Evolutionary conservation across 2,113 vertebrate species (phyloP), one percentile per base, ranked within the genome.

Genomic region (Pollimyrus isidori): DNA sequence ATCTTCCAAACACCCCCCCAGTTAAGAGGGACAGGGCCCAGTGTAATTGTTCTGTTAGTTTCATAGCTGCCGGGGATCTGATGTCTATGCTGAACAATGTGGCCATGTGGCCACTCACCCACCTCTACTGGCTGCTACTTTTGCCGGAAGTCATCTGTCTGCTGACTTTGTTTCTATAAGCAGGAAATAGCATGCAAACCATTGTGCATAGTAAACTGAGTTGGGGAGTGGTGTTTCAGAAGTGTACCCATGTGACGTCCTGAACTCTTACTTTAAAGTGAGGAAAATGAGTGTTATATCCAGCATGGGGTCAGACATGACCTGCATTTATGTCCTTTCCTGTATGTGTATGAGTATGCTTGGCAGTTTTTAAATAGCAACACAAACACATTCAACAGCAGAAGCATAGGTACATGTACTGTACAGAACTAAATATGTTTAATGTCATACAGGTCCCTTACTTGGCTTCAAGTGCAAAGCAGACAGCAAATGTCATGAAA

Each of bases 361-460:
- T 76, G 69, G 30, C 5, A 76, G 39, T 76, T 39, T 76, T 76
- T 76, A 39, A 3, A 76, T 65, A 62, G 58, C 23, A 10, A 26
- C 58, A 26, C 19, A 7, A 15, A 17, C 82, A 45, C 45, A 48
- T 21, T 3, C 15, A 45, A 11, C 42, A 83, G 21, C 45, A 84
- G 10, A 21, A 84, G 7, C 21, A 84, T 0, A 23, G 3, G 26
- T 39, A 19, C 85, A 17, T 10, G 48, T 3, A 3, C n/a, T 10
- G 48, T 3, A 3, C n/a, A 87, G 30, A 13, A 50, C 6, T 13
- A 87, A 76, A 1, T 89, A 62, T 88, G 91, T 23, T 91, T 39
- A 87, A 88, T 94, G 87, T 91, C 90, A 50, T 89, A 13, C 89
- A 96, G 95, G 95, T 96, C 46, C 96, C 96, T 30, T 96, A 95